Conservation (phyloP, 1,140 invertebrate species). For the Drosophila repletoides region DNA sequence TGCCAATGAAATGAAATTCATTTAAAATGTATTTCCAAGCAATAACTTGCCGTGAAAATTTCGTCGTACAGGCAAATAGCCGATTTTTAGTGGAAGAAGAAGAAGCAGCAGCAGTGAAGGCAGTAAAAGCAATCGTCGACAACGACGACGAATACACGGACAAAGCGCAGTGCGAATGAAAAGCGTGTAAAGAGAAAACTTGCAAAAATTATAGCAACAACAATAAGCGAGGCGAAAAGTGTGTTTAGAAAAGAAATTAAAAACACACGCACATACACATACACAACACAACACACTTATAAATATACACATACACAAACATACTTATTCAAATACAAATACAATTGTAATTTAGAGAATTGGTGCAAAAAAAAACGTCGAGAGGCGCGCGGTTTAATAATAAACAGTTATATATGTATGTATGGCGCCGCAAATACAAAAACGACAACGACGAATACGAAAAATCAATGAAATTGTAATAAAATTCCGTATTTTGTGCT, state of each 20-base stretch:
- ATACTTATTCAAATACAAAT: slow-evolving; percentile 44
- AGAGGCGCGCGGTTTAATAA: slow-evolving; percentile 76
- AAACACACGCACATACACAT: slow-evolving; percentile 68
- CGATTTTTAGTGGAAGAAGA: slow-evolving; percentile 72
- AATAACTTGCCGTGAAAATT: slow-evolving; percentile 66
- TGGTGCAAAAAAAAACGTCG: slow-evolving; percentile 73
- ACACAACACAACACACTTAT: slow-evolving; percentile 35
- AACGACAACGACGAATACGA: too few relatives aligned
- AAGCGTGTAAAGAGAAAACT: slow-evolving; percentile 73
- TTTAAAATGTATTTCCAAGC: slow-evolving; percentile 71
- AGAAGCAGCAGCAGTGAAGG: slow-evolving; percentile 60
- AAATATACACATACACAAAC: slow-evolving; percentile 25
- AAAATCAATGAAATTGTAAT: slow-evolving; percentile 80
- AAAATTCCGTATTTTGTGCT: slow-evolving; percentile 73
- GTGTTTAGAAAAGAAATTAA: slow-evolving; percentile 81
- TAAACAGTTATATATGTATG: slow-evolving; percentile 76
- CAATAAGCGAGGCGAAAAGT: slow-evolving; percentile 64
- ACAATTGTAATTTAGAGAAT: slow-evolving; percentile 56
- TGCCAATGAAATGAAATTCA: slow-evolving; percentile 59
- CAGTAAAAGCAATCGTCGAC: slow-evolving; percentile 69
- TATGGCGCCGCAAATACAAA: slow-evolving; percentile 69
- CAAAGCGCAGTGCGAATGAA: slow-evolving; percentile 68
- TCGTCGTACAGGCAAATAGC: slow-evolving; percentile 72
- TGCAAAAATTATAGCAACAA: slow-evolving; percentile 76
- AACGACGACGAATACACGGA: slow-evolving; percentile 63